These are phyloP conservation scores for fruit fly (Drosophila melanogaster) DNA, from an alignment of 1,140 invertebrate species.

Conservation along the genomic window Release_6_plus_ISO1_MT NT_033777.3:9239501-9240000, in stretches of 20 bases:
- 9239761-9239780: slow-evolving; percentile 18
- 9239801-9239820: slow-evolving; percentile 22
- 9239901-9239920: slow-evolving; percentile 39
- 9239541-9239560: slow-evolving; percentile 49
- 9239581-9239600: background rate
- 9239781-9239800: slow-evolving; percentile 59
- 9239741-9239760: slow-evolving; percentile 43
- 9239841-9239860: background rate
- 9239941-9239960: slow-evolving; percentile 38
- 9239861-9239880: slow-evolving; percentile 63
- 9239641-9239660: background rate
- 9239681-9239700: slow-evolving; percentile 21
- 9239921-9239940: slow-evolving; percentile 27
- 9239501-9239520: slow-evolving; percentile 68
- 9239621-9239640: slow-evolving; percentile 48
- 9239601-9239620: slow-evolving; percentile 64
- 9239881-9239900: slow-evolving; percentile 55
- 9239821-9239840: slow-evolving; percentile 7
- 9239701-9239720: slow-evolving; percentile 25
- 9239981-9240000: background rate
- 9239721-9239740: slow-evolving; percentile 30
- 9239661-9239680: slow-evolving; percentile 1
- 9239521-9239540: slow-evolving; percentile 50
- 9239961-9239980: slow-evolving; percentile 26
- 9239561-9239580: slow-evolving; percentile 24